Evolutionary conservation across 2,888 invertebrate genomes (phyloP).

Genomic region (Steinernema scapterisci): DNA sequence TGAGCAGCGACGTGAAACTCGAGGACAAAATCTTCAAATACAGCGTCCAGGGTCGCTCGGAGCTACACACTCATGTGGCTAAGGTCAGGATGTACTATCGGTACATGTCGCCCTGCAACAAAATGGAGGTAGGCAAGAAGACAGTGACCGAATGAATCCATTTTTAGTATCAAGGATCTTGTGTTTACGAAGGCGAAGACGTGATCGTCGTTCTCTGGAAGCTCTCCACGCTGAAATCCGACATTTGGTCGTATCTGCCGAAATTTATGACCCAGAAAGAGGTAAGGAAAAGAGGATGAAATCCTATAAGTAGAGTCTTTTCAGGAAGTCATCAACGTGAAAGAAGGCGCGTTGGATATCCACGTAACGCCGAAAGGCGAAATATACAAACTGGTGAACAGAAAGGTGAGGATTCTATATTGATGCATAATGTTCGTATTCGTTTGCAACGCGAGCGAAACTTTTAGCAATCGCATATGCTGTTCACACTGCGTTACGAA

Average conservation of each 20-base stretch:
- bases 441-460: too few species aligned
- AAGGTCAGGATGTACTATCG: constrained; percentile 61
- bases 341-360: constrained; percentile 59
- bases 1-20: constrained; percentile 47
- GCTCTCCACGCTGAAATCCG: constrained; percentile 51
- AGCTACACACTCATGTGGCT: constrained; percentile 52
- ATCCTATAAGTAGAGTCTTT: background rate
- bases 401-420: constrained; percentile 42
- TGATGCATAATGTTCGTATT: too few species aligned
- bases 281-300: background rate
- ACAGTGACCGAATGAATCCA: background rate
- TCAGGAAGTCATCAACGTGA: constrained; percentile 45
- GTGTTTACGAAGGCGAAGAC: constrained; percentile 60
- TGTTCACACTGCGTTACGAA: too few species aligned
- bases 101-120: constrained; percentile 59
- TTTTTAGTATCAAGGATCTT: constrained; percentile 57
- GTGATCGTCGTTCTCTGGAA: constrained; percentile 59
- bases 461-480: too few species aligned
- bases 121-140: constrained; percentile 50
- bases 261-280: constrained; percentile 8
- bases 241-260: constrained; percentile 53
- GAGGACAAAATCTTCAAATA: constrained; percentile 59
- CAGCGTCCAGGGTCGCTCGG: constrained; percentile 40
- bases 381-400: constrained; percentile 56
- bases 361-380: constrained; percentile 49